phyloP scores from a whole-genome alignment of 2,797 vertebrate genomes.

The Mormyrus proboscirostris region DNA sequence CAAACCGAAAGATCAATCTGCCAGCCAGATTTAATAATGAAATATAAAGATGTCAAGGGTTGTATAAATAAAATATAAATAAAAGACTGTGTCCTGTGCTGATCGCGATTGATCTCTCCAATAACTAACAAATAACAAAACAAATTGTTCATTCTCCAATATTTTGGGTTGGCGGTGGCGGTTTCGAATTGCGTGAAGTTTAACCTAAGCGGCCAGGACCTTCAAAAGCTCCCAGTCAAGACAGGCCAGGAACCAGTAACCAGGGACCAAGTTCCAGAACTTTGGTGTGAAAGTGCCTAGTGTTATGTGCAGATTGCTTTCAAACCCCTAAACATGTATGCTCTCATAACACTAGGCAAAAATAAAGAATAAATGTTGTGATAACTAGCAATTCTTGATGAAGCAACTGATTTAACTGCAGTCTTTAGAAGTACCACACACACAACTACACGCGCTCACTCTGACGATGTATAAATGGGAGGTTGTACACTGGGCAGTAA shows the following conservation, averaged over 20 bases:
- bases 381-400: background rate
- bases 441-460: background rate
- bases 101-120: background rate
- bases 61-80: background rate
- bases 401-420: background rate
- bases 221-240: background rate
- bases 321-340: background rate
- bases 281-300: background rate
- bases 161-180: background rate
- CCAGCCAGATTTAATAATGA: background rate
- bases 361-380: background rate
- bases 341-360: background rate
- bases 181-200: background rate
- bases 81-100: background rate
- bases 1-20: background rate
- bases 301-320: background rate
- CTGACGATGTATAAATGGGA: background rate
- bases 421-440: background rate
- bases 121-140: background rate
- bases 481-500: background rate
- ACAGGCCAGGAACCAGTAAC: background rate
- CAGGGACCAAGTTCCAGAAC: background rate
- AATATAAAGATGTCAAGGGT: background rate
- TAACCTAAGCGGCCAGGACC: background rate
- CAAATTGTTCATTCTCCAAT: background rate